A percentile compares a stretch with the other conserved stretches of the same genome.
These are phyloP conservation scores for Rhingia rostrata DNA, from an alignment of 2,888 invertebrate species.

Conservation along the genomic window DNA sequence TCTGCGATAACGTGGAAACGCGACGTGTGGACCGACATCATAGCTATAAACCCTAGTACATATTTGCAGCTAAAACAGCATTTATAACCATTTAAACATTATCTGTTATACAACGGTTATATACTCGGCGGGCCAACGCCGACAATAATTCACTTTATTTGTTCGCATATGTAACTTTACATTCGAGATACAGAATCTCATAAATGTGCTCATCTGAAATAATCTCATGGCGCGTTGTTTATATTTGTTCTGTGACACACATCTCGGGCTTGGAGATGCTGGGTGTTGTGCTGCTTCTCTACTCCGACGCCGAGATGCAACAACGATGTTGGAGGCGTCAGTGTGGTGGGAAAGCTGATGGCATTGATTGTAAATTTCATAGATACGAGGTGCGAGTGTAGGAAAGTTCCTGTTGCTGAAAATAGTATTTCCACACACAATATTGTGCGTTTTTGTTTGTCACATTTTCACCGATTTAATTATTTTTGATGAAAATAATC, in stretches of 20 bases:
- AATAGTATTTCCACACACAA: conserved; percentile 34
- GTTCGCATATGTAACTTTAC: conserved; percentile 14
- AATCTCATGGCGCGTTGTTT: conserved; percentile 44
- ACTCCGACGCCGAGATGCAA: too few relatives aligned
- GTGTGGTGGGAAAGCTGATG: background rate
- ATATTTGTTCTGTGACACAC: conserved; percentile 47
- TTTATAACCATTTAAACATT: conserved; percentile 7
- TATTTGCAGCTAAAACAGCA: conserved; percentile 16
- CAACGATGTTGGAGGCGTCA: background rate
- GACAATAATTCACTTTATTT: conserved; percentile 15
- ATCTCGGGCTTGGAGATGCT: conserved; percentile 8
- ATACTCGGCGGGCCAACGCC: background rate
- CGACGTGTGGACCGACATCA: background rate
- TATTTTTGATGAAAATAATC: conserved; percentile 6
- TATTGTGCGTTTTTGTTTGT: conserved; percentile 2
- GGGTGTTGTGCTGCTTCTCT: background rate
- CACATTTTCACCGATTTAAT: background rate
- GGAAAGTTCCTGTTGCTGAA: conserved; percentile 35
- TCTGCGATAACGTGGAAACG: background rate
- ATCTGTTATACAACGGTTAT: conserved; percentile 16
- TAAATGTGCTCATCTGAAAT: conserved; percentile 37
- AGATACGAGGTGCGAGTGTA: background rate
- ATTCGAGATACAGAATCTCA: conserved; percentile 27
- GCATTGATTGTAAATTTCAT: conserved; percentile 42
- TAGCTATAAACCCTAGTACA: conserved; percentile 1